Evolutionary conservation across 2,888 invertebrate species (phyloP).

Genomic region (Drosophila falleni): DNA sequence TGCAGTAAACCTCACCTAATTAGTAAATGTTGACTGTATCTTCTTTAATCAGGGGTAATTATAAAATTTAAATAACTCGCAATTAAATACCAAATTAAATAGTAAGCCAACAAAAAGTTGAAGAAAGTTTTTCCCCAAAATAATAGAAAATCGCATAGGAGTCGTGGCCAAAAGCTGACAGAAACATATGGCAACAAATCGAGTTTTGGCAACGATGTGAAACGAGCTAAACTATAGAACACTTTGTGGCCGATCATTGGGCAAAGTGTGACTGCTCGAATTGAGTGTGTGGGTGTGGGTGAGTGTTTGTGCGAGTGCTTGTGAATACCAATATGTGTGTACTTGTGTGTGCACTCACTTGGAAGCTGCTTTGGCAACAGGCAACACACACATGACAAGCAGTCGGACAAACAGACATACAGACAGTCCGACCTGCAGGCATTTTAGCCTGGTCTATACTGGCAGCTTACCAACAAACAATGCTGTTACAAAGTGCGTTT

Average conservation of each 20-base stretch:
- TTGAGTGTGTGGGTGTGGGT: neutral
- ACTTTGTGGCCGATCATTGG: slow-evolving; percentile 68
- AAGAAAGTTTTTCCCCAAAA: neutral
- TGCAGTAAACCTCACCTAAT: too few relatives aligned
- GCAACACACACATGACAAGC: slow-evolving; percentile 32
- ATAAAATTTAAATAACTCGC: neutral
- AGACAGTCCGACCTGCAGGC: slow-evolving; percentile 30
- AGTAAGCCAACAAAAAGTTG: neutral
- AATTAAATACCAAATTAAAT: slow-evolving; percentile 1
- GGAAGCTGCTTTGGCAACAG: slow-evolving; percentile 64
- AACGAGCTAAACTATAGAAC: slow-evolving; percentile 45
- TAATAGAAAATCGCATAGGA: neutral
- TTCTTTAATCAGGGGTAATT: neutral
- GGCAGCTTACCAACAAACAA: slow-evolving; percentile 41
- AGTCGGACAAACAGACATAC: neutral
- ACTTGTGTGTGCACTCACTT: slow-evolving; percentile 52
- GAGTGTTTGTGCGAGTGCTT: slow-evolving; percentile 2
- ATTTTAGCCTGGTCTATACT: slow-evolving; percentile 9
- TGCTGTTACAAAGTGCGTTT: slow-evolving; percentile 38
- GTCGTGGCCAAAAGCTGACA: slow-evolving; percentile 28
- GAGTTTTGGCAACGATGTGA: slow-evolving; percentile 57
- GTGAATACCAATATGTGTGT: slow-evolving; percentile 5
- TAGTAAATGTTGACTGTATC: neutral
- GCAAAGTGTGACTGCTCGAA: slow-evolving; percentile 7
- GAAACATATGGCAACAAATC: slow-evolving; percentile 53